Evolutionary conservation across 2,888 invertebrate genomes (phyloP), one percentile per base, ranked within the genome.

Genomic region (Pseudeuparius sepicola): DNA sequence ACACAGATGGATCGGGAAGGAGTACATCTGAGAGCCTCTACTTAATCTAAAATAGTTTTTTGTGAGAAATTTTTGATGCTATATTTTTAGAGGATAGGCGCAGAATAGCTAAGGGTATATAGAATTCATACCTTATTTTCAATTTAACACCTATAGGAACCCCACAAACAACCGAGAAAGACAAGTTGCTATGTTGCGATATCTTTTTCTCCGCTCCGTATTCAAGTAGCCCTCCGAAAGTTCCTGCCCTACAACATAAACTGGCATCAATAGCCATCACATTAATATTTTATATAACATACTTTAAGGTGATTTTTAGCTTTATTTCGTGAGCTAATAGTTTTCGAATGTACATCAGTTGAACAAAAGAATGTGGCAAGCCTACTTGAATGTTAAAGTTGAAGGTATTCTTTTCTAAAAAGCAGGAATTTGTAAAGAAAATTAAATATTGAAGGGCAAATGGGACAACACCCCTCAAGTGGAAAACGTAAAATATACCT

Each of bases 151-250:
- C 94, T 5, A 78, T 76, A 1, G 92, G 89, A 15, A 86, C 70
- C 2, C 93, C 93, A 11, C 94, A 65, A 41, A 78, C 73, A 23
- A 96, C 82, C 0, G 86, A 74, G 2, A 92, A 93, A 1, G 85
- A 80, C 2, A 94, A 66, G 24, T 80, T 78, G 55, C 86, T 93
- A 53, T 90, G 86, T 59, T 88, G 80, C 0, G 93, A 89, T 15
- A 96, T 75, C 59, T 87, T 89, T 53, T 92, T 93, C 55, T 94
- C 92, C 2, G 84, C 83, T 0, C 92, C 92, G 56, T 92, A 94
- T 56, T 94, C 93, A 1, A 89, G 65, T 36, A 84, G 67, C 3
- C 79, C 80, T 4, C 93, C 93, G 60, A 89, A 86, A 1, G 88
- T 86, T 9, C 92, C 89, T 26, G 76, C 67, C 60, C 87, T 88